phyloP scores from a whole-genome alignment of 2,888 invertebrate species.

The Eupithecia exiguata region DNA sequence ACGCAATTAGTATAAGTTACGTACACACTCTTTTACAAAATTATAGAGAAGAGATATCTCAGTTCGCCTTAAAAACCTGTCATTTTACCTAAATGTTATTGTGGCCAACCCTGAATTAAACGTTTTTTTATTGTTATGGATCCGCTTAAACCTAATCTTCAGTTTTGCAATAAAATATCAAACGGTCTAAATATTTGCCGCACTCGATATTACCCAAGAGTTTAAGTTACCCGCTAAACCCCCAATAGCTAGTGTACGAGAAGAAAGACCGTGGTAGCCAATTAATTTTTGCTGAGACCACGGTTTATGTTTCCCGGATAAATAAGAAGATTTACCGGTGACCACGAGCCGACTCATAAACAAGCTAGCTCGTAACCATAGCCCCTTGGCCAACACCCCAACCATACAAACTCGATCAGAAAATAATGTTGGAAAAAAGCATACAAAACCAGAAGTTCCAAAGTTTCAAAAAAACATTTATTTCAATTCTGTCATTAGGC shows the following conservation, averaged over 20 bases:
- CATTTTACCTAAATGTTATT: neutral
- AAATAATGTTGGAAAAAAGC: neutral
- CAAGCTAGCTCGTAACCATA: constrained; percentile 74
- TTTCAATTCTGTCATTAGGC: constrained; percentile 7
- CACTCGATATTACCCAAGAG: constrained; percentile 28
- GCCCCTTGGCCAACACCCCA: constrained; percentile 63
- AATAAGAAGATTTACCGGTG: constrained; percentile 81
- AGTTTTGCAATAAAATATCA: constrained; percentile 28
- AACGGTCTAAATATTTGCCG: constrained; percentile 30
- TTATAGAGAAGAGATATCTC: too few relatives aligned
- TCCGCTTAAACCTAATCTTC: constrained; percentile 5
- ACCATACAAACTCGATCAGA: constrained; percentile 51
- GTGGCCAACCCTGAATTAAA: neutral
- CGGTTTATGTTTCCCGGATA: constrained; percentile 81
- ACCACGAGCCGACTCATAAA: constrained; percentile 72
- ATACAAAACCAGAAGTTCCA: neutral
- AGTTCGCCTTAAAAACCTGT: neutral
- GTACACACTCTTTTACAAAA: neutral
- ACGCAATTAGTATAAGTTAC: neutral
- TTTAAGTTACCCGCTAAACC: constrained; percentile 59
- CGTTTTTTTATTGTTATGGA: constrained; percentile 20
- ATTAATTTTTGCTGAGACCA: constrained; percentile 81
- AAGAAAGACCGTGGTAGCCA: constrained; percentile 75
- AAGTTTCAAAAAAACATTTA: neutral
- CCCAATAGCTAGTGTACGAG: constrained; percentile 71